A percentile compares a stretch with the other conserved stretches of the same genome.
phyloP scores from a whole-genome alignment of 2,113 vertebrate species.

The Thryonomys swinderianus region DNA sequence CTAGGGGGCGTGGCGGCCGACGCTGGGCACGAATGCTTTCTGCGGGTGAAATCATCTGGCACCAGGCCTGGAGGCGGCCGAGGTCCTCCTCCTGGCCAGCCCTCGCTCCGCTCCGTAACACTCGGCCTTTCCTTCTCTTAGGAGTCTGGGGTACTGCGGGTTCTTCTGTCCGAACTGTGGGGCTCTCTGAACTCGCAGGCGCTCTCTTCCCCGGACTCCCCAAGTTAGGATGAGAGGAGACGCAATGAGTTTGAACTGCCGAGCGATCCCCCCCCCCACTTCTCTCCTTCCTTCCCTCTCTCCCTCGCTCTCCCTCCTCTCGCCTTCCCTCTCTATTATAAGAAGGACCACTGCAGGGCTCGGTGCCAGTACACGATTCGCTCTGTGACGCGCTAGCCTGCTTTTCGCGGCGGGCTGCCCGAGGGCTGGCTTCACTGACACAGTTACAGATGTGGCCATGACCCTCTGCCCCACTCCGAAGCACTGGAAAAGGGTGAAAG shows the following conservation, averaged over 20 bases:
- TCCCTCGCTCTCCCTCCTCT: neutral
- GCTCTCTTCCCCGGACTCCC: neutral
- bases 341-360: neutral
- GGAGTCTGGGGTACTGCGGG: neutral
- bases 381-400: neutral
- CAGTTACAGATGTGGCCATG: neutral
- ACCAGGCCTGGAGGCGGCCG: fast-evolving
- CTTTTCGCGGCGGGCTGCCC: neutral
- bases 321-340: neutral
- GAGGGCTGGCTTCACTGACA: neutral
- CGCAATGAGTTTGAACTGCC: neutral
- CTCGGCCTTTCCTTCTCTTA: neutral
- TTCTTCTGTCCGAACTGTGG: neutral
- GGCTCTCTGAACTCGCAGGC: neutral
- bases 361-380: neutral
- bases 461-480: neutral
- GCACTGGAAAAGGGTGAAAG: neutral
- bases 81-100: neutral
- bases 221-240: neutral
- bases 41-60: neutral
- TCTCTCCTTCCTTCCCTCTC: neutral
- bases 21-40: fast-evolving
- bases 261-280: neutral
- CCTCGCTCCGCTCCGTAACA: neutral
- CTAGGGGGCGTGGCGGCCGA: neutral